A percentile compares a stretch with the other conserved stretches of the same genome.
Conservation (phyloP, 2,888 invertebrate genomes). For the Xestoiulus laeticollis region DNA sequence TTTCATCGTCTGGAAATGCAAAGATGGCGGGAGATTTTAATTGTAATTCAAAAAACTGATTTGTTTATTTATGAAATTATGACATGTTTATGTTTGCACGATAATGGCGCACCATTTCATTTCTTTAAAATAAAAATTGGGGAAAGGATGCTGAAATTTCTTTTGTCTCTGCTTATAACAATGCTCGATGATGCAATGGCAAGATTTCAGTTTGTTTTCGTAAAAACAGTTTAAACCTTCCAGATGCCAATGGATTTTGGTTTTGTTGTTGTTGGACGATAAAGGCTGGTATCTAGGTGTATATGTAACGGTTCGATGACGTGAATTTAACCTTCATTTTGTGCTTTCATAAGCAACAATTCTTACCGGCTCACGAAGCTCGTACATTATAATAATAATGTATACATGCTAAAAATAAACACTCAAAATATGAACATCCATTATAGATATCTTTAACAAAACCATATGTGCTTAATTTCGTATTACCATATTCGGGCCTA, state of each 20-base stretch:
- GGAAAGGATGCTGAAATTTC: not conserved
- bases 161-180: not conserved
- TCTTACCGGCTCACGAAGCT: no score
- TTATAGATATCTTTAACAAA: not conserved
- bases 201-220: not conserved
- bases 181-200: not conserved
- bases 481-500: no score
- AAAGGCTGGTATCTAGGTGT: not conserved
- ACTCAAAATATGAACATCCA: not conserved
- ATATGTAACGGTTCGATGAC: not conserved
- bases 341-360: no score
- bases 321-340: not conserved
- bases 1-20: not conserved
- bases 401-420: not conserved
- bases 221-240: not conserved
- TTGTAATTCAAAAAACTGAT: not conserved
- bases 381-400: no score
- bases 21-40: not conserved
- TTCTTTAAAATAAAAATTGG: not conserved
- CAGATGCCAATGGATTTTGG: not conserved
- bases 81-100: not conserved
- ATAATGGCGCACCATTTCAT: not conserved
- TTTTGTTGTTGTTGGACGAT: not conserved
- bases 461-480: no score
- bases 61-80: not conserved